Conservation (phyloP, 2,797 vertebrate genomes). For the Mycteria americana region DNA sequence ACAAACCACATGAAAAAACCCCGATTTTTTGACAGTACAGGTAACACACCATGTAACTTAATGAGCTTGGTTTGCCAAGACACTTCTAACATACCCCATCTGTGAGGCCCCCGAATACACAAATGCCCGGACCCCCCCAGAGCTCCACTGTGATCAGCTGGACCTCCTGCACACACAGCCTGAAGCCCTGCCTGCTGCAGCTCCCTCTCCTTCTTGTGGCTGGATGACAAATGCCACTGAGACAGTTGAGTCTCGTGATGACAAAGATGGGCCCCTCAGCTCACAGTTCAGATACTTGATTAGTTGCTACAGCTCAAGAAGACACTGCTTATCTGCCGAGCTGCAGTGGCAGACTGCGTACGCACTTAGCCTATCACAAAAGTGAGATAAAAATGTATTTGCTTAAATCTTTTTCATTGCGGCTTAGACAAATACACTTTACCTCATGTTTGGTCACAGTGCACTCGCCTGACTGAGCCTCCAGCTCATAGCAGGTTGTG, state of each 20-base stretch:
- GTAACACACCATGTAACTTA: not conserved
- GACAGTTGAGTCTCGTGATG: not conserved
- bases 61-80: not conserved
- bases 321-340: not conserved
- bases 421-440: not conserved
- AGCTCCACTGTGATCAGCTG: not conserved
- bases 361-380: not conserved
- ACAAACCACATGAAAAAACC: not conserved
- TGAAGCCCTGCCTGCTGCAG: not conserved
- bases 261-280: not conserved
- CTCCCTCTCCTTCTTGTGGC: not conserved
- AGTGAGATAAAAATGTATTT: slow-evolving; percentile 17
- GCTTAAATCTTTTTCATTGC: slow-evolving; percentile 3
- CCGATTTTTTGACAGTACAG: not conserved
- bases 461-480: not conserved
- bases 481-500: not conserved
- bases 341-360: not conserved
- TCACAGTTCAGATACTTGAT: not conserved
- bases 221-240: not conserved
- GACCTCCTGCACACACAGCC: not conserved
- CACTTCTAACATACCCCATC: not conserved
- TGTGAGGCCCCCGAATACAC: not conserved
- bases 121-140: not conserved
- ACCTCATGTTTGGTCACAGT: not conserved
- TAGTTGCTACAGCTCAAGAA: not conserved